Base-by-base conservation (phyloP, 2,797 vertebrate genomes). In the Lepus townsendii region DNA sequence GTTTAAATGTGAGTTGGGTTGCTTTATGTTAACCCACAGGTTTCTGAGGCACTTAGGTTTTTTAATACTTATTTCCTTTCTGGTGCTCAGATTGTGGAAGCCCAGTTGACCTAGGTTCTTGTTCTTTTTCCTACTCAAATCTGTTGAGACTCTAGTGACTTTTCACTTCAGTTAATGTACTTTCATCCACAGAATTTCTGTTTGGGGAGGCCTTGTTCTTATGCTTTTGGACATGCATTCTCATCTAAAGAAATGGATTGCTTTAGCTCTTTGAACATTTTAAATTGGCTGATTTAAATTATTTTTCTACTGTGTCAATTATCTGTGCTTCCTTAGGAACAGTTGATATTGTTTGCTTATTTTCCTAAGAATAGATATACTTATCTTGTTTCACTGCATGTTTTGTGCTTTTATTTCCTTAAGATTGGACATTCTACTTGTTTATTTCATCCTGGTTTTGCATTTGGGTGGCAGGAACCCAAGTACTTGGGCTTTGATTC, bases 261-360 rank as follows among this genome's bases (percentile, higher is more conserved):
- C 65, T 78, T 66, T 88, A 91, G 77, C 17, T 88, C 24, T 91
- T 88, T 79, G 73, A 75, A 79, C 50, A 88, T 87, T 27, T 83
- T 78, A 60, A 90, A 83, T 35, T 71, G 65, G 71, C 57, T 65
- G 9, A 26, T 52, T 66, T 30, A 77, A 90, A 42, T 4, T 62
- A 8, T 73, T 62, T 90, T 84, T 73, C 27, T 75, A 69, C 16
- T 72, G 19, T 38, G 26, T 83, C 26, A 35, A 22, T 32, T 2
- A 80, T 86, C 32, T 77, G 19, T 89, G 19, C n/a, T 60, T 91
- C 27, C n/a, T 52, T 60, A 38, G 72, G 83, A 30, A 57, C n/a
- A 52, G 7, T 50, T 80, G 22, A 50, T 89, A 52, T 19, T 89
- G 62, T 32, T 83, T 78, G 17, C 22, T 84, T 84, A 83, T 47